A percentile compares a stretch with the other conserved stretches of the same genome.
phyloP scores from a whole-genome alignment of 2,113 vertebrate genomes.

The Isurus oxyrinchus region DNA sequence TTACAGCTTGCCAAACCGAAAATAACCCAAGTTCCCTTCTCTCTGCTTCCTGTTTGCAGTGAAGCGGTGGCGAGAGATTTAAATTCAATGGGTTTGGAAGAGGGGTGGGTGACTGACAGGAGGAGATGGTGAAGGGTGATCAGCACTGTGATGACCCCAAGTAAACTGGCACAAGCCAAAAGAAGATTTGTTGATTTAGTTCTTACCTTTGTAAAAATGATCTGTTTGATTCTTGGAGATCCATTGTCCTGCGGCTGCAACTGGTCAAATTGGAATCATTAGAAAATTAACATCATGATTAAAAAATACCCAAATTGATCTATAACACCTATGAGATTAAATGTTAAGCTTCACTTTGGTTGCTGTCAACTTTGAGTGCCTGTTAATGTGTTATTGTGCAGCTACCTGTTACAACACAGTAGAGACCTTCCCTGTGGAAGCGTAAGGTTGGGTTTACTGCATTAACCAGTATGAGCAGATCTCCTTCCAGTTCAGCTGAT shows the following conservation, averaged over 20 bases:
- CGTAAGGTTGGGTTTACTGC: constrained; percentile 42
- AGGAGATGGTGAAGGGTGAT: too few species aligned
- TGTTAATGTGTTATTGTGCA: constrained; percentile 35
- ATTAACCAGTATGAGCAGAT: constrained; percentile 48
- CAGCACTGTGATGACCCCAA: too few species aligned
- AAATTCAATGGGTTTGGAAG: too few species aligned
- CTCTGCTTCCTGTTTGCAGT: too few species aligned
- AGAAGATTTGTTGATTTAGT: not conserved
- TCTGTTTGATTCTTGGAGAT: not conserved
- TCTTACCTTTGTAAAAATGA: constrained; percentile 28
- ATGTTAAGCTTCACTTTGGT: not conserved
- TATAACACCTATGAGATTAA: not conserved
- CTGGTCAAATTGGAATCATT: constrained; percentile 6
- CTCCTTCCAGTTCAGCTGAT: constrained; percentile 41
- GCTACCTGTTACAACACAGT: constrained; percentile 50
- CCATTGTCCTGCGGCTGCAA: constrained; percentile 24
- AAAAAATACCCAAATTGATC: not conserved
- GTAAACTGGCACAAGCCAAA: too few species aligned
- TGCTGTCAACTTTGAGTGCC: not conserved
- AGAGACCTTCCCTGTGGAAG: constrained; percentile 41
- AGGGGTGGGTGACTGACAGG: too few species aligned
- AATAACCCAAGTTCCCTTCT: too few species aligned
- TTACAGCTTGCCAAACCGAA: too few species aligned
- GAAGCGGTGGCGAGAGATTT: too few species aligned
- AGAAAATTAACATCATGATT: not conserved